A percentile compares a stretch with the other conserved stretches of the same genome.
phyloP scores from a whole-genome alignment of 2,797 vertebrate genomes.

The Propithecus perrieri region DNA sequence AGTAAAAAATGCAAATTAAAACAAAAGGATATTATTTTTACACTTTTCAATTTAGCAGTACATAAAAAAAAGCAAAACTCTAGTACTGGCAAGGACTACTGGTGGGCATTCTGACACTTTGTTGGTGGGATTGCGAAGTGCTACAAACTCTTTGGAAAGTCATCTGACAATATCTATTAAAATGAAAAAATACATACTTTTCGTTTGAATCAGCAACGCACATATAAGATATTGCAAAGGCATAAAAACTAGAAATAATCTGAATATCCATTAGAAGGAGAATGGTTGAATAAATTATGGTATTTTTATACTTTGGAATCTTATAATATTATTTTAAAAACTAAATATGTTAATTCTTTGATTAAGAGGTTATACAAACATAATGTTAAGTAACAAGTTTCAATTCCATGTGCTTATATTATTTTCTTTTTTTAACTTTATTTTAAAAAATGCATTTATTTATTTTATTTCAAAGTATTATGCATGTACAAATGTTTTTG shows the following conservation, averaged over 20 bases:
- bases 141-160: slow-evolving; percentile 37
- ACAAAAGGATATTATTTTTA: not conserved
- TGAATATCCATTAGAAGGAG: not conserved
- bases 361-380: not conserved
- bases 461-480: too few species aligned
- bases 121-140: not conserved
- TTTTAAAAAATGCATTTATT: too few species aligned
- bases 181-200: not conserved
- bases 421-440: not conserved
- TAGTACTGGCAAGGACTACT: not conserved
- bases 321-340: not conserved
- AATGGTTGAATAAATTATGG: not conserved
- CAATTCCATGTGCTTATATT: not conserved
- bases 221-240: not conserved
- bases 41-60: not conserved
- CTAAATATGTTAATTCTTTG: not conserved
- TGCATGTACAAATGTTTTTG: too few species aligned
- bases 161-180: not conserved
- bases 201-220: not conserved
- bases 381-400: not conserved
- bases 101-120: not conserved
- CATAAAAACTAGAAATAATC: not conserved
- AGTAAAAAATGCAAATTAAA: not conserved
- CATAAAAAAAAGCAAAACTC: not conserved
- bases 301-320: not conserved